Evolutionary conservation across 2,797 vertebrate genomes (phyloP).

Genomic region (Merluccius polli): DNA sequence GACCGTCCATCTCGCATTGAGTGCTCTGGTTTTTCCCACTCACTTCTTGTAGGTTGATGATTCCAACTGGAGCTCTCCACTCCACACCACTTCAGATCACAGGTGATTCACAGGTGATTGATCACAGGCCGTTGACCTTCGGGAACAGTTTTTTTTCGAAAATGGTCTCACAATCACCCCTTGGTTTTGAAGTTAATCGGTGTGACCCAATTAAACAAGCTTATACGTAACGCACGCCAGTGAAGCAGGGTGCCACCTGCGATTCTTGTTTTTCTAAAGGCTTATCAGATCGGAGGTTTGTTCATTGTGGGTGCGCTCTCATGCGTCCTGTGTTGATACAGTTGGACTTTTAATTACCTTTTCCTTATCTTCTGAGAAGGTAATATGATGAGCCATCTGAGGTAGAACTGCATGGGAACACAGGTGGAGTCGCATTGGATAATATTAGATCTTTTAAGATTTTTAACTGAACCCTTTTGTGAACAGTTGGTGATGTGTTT

Average conservation of each 20-base stretch:
- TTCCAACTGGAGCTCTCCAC: too few relatives aligned
- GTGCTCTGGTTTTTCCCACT: background rate
- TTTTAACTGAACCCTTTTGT: background rate
- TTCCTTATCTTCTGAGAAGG: constrained; percentile 28
- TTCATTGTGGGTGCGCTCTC: constrained; percentile 34
- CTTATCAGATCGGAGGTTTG: constrained; percentile 33
- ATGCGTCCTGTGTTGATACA: constrained; percentile 37
- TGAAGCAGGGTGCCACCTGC: constrained; percentile 23
- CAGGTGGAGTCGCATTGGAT: background rate
- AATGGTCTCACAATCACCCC: background rate
- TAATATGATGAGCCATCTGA: constrained; percentile 21
- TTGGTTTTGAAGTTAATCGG: background rate
- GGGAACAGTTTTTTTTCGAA: background rate
- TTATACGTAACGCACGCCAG: background rate
- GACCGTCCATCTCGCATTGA: background rate
- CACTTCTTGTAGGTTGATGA: background rate
- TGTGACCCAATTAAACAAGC: background rate
- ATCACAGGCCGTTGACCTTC: background rate
- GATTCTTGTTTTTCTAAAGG: constrained; percentile 21
- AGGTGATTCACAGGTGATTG: background rate
- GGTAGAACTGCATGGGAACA: constrained; percentile 5
- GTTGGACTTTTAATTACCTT: constrained; percentile 34
- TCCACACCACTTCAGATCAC: too few relatives aligned
- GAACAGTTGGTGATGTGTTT: background rate
- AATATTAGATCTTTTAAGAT: background rate